These are phyloP conservation scores for Poeciliopsis occidentalis DNA, from an alignment of 2,113 vertebrate species.

Conservation along the genomic window DNA sequence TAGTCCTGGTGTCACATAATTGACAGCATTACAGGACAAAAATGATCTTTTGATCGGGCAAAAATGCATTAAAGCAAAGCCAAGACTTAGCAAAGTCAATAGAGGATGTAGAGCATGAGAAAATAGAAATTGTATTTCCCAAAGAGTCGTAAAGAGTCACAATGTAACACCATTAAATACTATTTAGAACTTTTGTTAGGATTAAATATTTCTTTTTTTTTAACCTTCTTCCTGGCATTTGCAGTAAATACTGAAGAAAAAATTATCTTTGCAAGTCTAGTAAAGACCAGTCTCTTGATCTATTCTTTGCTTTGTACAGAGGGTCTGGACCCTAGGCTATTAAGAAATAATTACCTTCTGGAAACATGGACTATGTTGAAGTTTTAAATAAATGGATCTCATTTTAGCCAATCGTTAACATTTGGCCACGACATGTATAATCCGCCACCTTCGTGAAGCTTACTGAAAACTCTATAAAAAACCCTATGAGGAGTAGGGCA, in stretches of 20 bases:
- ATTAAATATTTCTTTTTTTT: background rate
- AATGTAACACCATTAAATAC: background rate
- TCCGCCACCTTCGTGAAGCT: no score
- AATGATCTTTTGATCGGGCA: background rate
- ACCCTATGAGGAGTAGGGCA: no score
- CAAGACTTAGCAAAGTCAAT: conserved; percentile 41
- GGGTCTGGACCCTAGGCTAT: no score
- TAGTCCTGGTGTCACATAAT: background rate
- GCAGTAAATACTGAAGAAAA: background rate
- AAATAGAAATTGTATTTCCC: background rate
- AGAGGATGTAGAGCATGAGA: conserved; percentile 19
- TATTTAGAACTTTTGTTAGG: background rate
- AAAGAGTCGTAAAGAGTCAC: background rate
- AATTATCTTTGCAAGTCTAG: background rate
- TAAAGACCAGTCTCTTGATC: no score
- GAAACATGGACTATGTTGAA: no score
- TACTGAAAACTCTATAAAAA: no score
- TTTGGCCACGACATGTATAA: no score
- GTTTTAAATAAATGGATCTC: no score
- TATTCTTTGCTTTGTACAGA: no score
- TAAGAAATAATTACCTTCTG: no score
- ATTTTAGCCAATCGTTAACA: no score
- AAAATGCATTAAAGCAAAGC: conserved; percentile 27
- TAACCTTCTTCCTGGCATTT: background rate
- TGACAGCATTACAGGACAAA: background rate